phyloP scores from a whole-genome alignment of 1,140 invertebrate genomes.

The Brachionus manjavacas region DNA sequence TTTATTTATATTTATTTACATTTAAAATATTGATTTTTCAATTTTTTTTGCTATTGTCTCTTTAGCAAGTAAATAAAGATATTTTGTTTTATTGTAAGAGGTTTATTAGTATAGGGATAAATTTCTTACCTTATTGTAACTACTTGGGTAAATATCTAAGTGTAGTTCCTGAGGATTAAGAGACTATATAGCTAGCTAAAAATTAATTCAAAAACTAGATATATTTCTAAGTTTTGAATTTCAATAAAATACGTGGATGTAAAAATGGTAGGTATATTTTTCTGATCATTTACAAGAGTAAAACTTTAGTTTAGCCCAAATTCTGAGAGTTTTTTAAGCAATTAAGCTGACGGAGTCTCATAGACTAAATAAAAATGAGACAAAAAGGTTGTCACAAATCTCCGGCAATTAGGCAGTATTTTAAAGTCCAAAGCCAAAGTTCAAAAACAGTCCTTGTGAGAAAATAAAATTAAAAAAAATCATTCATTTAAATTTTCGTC shows the following conservation, averaged over 20 bases:
- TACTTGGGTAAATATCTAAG: not conserved
- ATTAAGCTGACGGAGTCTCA: too few species aligned
- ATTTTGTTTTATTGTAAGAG: not conserved
- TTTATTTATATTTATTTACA: not conserved
- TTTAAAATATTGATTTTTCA: not conserved
- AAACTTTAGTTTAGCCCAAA: not conserved
- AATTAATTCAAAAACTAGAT: not conserved
- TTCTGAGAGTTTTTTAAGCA: not conserved
- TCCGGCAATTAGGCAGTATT: too few species aligned
- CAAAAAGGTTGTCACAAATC: too few species aligned
- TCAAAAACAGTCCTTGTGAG: too few species aligned
- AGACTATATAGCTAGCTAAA: not conserved
- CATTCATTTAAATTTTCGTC: not conserved
- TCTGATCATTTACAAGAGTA: not conserved
- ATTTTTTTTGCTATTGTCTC: not conserved
- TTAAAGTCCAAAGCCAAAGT: too few species aligned
- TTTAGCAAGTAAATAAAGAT: not conserved
- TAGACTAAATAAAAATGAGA: too few species aligned
- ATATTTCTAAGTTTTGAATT: slow-evolving; percentile 8
- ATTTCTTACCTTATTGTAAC: not conserved
- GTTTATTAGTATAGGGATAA: not conserved
- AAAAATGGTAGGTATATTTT: slow-evolving; percentile 27
- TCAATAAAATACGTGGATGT: not conserved
- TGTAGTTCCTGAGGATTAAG: slow-evolving; percentile 6
- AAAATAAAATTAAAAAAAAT: not conserved